Evolutionary conservation across 1,140 invertebrate genomes (phyloP).

Genomic region (Eriocheir sinensis): DNA sequence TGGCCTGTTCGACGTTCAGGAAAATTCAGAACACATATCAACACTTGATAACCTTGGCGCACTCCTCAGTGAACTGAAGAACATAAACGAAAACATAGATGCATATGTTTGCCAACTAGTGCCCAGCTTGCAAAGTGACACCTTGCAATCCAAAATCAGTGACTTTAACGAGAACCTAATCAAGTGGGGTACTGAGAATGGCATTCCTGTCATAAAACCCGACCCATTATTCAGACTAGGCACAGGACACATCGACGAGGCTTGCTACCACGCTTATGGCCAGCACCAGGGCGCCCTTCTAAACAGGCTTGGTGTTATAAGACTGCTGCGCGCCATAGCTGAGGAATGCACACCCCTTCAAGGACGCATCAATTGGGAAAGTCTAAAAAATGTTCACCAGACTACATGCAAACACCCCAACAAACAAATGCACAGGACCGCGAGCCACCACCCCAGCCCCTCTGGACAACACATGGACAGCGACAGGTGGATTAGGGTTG

Average conservation of each 20-base stretch:
- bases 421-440: neutral
- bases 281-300: neutral
- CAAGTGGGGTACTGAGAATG: neutral
- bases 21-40: neutral
- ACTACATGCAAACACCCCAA: constrained; percentile 3
- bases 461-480: too few species aligned
- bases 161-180: neutral
- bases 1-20: neutral
- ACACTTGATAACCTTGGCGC: constrained; percentile 11
- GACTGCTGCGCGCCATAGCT: neutral
- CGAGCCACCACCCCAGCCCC: too few species aligned
- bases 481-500: too few species aligned
- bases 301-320: neutral
- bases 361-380: neutral
- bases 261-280: neutral
- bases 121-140: constrained; percentile 3
- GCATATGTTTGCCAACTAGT: neutral
- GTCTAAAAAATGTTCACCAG: neutral
- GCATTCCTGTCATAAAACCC: neutral
- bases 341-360: neutral
- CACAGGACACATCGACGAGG: constrained; percentile 34
- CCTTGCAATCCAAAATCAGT: constrained; percentile 2
- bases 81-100: neutral
- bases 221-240: neutral
- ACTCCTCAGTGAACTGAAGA: constrained; percentile 17